Evolutionary conservation across 2,888 invertebrate genomes (phyloP).

Genomic region (Oxytorus armatus): DNA sequence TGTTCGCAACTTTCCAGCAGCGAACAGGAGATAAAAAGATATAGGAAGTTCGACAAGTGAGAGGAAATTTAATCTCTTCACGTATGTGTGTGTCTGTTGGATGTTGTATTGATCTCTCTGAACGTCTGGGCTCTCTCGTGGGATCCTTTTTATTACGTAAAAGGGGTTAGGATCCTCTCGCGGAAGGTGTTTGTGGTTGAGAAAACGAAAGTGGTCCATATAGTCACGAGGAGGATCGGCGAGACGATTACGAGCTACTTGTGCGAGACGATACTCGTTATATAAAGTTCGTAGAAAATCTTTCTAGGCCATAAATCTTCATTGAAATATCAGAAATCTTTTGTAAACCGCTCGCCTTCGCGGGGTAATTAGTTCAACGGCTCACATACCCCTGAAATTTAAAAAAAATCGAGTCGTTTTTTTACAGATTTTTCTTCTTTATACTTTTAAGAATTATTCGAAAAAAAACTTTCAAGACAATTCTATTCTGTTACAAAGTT

Average conservation of each 20-base stretch:
- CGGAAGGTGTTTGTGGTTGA: conserved; percentile 48
- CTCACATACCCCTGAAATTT: no score
- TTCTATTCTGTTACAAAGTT: no score
- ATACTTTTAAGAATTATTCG: no score
- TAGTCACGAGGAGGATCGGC: conserved; percentile 27
- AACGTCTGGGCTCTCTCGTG: conserved; percentile 41
- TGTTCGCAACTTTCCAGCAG: conserved; percentile 70
- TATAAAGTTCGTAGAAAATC: conserved; percentile 32
- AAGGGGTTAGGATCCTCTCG: conserved; percentile 54
- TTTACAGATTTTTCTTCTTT: no score
- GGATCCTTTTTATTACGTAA: conserved; percentile 59
- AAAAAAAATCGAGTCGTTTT: no score
- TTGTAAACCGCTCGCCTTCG: no score
- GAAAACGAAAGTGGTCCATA: conserved; percentile 63
- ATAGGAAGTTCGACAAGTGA: conserved; percentile 46
- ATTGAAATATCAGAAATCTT: conserved; percentile 5
- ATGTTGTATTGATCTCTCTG: conserved; percentile 42
- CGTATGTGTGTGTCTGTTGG: neutral
- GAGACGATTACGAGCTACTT: conserved; percentile 18
- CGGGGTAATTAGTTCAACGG: no score
- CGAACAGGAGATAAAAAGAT: conserved; percentile 55
- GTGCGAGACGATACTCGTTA: conserved; percentile 1
- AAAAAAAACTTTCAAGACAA: no score
- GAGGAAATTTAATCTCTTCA: conserved; percentile 31
- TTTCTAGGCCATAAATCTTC: conserved; percentile 19